Evolutionary conservation across 2,113 vertebrate genomes (phyloP), one percentile per base, ranked within the genome.

Genomic region (Oriolus oriolus): DNA sequence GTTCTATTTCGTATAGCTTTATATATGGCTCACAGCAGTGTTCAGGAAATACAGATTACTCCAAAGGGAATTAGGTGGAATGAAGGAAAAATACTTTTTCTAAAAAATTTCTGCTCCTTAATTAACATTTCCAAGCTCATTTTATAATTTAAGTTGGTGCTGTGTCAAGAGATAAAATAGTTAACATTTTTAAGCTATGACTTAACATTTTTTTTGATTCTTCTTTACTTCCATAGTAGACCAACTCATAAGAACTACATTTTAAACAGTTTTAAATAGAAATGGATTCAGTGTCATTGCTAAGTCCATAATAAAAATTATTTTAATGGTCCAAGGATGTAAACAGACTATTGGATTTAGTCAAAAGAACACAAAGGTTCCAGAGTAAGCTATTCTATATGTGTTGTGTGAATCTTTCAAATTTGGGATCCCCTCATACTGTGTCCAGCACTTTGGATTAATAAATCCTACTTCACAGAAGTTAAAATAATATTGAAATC

Each of bases 401-500:
- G 95, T 95, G 90, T 49, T 96, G 96, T 96, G 97, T 98, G 95
- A 96, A 97, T 97, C 91, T 98, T 98, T 98, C 96, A 96, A 93
- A 97, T 98, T 97, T 98, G 98, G 97, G 97, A 97, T 98, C 94
- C 97, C 98, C 98, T 98, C 84, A 98, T 97, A 97, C 98, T 88
- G 99, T 99, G 99, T 99, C 99, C 99, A 99, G 99, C 99, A 99
- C 99, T 99, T 99, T 98, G 98, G 98, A 98, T 98, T 84, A 98
- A 98, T 98, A 97, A 98, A 98, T 99, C 99, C 98, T 98, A 99
- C 99, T 99, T 99, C 99, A 99, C 98, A 99, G 99, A 99, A 99
- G 99, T 99, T 99, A 99, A 99, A 98, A 98, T 98, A 98, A 98
- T 97, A 98, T 97, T 97, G 97, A 97, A 97, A 98, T 98, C 98